Evolutionary conservation across 2,797 vertebrate species (phyloP), one percentile per base, ranked within the genome.

Genomic region (Hozukius guyotensis): DNA sequence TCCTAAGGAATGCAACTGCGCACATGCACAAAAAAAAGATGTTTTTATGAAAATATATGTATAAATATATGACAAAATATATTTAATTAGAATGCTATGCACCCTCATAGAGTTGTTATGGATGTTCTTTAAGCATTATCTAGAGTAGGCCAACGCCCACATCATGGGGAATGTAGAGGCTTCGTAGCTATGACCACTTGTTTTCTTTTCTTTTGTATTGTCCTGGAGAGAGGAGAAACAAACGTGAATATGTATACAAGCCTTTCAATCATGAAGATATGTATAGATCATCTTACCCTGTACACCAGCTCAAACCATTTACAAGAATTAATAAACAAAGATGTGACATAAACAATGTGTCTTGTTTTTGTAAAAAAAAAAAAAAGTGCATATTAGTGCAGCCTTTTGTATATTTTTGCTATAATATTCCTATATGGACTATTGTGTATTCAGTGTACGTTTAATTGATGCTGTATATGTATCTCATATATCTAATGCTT

Each of bases 221-320:
- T 97, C 95, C 96, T 89, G 93, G 88, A 94, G 94, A 96, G 87
- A 95, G 91, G 91, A 94, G 89, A 92, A 92, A 94, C 85, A 89
- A 93, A 92, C 87, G 90, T 94, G 89, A 94, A 94, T 90, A 96
- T 96, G 93, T 95, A 95, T 91, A 96, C 71, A 95, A 97, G 95
- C 95, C 96, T 96, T 97, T 97, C 94, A 94, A 94, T 95, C 93
- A 94, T 95, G 92, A 94, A 95, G 92, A 92, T 94, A 96, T 98
- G 97, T 98, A 98, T 97, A 98, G 96, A 96, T 94, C 96, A 96
- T 97, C 93, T 91, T 94, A 95, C 94, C 96, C 96, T 96, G 96
- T 97, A 98, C 97, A 99, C 98, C 97, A 97, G 97, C 98, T 97
- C 94, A 96, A 94, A 96, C 86, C 96, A 98, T 95, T 98, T 96